These are phyloP conservation scores for Noctua fimbriata DNA, from an alignment of 2,888 invertebrate species.

Conservation along the genomic window DNA sequence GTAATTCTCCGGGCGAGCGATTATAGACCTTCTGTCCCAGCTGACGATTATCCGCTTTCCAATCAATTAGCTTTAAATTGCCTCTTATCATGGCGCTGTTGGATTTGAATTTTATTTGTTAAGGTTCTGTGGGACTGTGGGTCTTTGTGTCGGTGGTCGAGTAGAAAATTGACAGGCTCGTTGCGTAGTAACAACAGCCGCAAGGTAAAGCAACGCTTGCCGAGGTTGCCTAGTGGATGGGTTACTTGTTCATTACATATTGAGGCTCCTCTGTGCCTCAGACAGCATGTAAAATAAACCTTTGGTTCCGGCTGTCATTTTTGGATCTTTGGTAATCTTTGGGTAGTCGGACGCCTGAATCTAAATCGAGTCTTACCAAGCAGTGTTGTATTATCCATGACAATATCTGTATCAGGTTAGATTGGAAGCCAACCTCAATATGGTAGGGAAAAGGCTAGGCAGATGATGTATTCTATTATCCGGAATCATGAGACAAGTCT, in stretches of 20 bases:
- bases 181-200: background rate
- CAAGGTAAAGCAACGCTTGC: background rate
- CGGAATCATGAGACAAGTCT: background rate
- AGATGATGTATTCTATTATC: background rate
- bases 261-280: background rate
- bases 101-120: constrained; percentile 48
- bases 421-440: background rate
- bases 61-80: constrained; percentile 58
- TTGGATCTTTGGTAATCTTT: background rate
- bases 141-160: background rate
- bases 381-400: background rate
- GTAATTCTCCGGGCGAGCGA: constrained; percentile 55
- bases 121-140: constrained; percentile 6
- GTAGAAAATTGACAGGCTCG: background rate
- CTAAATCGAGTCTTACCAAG: background rate
- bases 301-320: background rate
- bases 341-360: background rate
- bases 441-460: background rate
- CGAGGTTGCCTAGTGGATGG: background rate
- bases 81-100: constrained; percentile 36
- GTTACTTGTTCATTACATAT: background rate
- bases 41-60: constrained; percentile 57
- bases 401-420: background rate
- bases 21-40: constrained; percentile 57
- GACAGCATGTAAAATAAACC: background rate